phyloP scores from a whole-genome alignment of 2,113 vertebrate genomes.

The Formicarius rufipectus region DNA sequence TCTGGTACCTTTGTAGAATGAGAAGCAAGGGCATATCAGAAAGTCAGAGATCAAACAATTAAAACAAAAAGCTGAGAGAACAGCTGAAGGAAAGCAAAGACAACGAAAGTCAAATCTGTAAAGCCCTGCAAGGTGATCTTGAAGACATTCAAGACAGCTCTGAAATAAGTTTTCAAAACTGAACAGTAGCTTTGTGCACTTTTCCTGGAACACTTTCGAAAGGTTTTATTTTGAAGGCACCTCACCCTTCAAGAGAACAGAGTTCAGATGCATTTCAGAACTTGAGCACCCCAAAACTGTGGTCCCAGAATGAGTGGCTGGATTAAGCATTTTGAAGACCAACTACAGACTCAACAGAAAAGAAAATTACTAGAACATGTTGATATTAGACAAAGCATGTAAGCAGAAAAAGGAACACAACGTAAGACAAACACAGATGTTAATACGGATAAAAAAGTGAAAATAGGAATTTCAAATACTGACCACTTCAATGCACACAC shows the following conservation, averaged over 20 bases:
- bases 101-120: background rate
- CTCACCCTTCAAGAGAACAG: background rate
- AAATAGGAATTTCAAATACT: background rate
- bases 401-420: background rate
- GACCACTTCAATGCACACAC: background rate
- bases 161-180: background rate
- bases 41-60: constrained; percentile 7
- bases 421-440: background rate
- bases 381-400: background rate
- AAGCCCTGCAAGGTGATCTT: background rate
- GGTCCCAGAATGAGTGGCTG: background rate
- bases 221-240: background rate
- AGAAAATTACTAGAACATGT: background rate
- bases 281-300: background rate
- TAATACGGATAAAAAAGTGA: background rate
- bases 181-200: background rate
- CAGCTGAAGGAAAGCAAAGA: background rate
- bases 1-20: background rate
- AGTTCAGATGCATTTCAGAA: background rate
- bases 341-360: background rate
- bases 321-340: background rate
- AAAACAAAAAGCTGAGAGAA: background rate
- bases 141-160: background rate
- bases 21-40: background rate
- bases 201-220: background rate